phyloP scores from a whole-genome alignment of 2,113 vertebrate genomes.

The Indicator maculatus region DNA sequence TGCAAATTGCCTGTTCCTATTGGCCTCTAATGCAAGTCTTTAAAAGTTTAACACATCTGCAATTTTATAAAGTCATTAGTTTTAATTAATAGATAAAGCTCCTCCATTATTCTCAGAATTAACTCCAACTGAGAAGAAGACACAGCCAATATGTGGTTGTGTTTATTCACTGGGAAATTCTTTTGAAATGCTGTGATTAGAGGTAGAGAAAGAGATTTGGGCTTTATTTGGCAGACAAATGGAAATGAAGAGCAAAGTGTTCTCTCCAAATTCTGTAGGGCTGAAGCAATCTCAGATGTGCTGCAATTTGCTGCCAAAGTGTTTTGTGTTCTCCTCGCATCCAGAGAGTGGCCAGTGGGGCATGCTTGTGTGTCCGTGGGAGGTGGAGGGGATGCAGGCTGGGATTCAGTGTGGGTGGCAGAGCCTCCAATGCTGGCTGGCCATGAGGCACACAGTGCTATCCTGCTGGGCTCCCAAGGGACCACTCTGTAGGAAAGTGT shows the following conservation, averaged over 20 bases:
- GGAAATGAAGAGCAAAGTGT: neutral
- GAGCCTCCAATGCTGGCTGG: accelerated
- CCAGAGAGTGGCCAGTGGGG: neutral
- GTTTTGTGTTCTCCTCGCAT: neutral
- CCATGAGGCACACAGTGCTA: accelerated
- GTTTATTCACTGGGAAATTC: constrained; percentile 8
- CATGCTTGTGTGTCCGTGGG: neutral
- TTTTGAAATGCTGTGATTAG: constrained; percentile 20
- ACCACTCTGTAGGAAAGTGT: neutral
- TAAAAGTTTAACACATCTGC: constrained; percentile 41
- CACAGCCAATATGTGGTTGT: neutral
- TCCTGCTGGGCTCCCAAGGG: accelerated
- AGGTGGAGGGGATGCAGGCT: neutral
- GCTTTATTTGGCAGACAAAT: neutral
- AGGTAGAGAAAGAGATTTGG: neutral
- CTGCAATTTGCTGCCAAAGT: neutral
- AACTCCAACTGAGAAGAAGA: constrained; percentile 13
- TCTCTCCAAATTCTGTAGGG: neutral
- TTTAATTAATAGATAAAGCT: constrained; percentile 71
- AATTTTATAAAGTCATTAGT: constrained; percentile 62
- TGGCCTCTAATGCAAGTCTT: constrained; percentile 1
- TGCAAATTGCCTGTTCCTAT: constrained; percentile 41
- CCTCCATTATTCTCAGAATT: constrained; percentile 43
- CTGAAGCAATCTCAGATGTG: neutral
- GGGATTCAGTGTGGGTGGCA: neutral